Evolutionary conservation across 2,888 invertebrate species (phyloP).

Genomic region (Lamproptera curius): DNA sequence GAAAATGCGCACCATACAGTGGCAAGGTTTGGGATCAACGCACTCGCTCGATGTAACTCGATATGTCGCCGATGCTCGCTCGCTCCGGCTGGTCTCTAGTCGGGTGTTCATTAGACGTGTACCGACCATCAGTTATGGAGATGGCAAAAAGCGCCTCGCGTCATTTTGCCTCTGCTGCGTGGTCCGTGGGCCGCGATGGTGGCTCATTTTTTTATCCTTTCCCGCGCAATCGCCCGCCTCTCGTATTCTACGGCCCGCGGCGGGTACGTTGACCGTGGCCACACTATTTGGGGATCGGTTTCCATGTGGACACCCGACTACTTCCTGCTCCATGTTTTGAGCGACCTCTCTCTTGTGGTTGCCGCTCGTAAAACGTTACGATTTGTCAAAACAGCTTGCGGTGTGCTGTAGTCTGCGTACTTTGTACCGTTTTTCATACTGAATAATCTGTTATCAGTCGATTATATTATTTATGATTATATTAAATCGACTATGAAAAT

Average conservation of each 20-base stretch:
- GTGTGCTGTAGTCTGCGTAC: too few species aligned
- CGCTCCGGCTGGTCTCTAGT: slow-evolving; percentile 13
- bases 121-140: slow-evolving; percentile 45
- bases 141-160: slow-evolving; percentile 59
- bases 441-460: too few species aligned
- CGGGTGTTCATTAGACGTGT: slow-evolving; percentile 56
- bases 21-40: slow-evolving; percentile 42
- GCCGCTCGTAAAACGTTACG: neutral
- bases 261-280: slow-evolving; percentile 67
- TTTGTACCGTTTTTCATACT: too few species aligned
- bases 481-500: too few species aligned
- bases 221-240: slow-evolving; percentile 55
- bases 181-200: slow-evolving; percentile 34
- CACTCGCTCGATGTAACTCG: slow-evolving; percentile 47
- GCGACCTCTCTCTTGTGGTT: slow-evolving; percentile 29
- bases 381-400: too few species aligned
- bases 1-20: slow-evolving; percentile 35
- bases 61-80: slow-evolving; percentile 42
- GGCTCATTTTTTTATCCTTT: slow-evolving; percentile 48
- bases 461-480: too few species aligned
- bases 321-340: slow-evolving; percentile 15
- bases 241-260: slow-evolving; percentile 56
- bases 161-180: slow-evolving; percentile 50
- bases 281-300: slow-evolving; percentile 58
- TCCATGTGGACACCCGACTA: slow-evolving; percentile 30